A percentile compares a stretch with the other conserved stretches of the same genome.
Evolutionary conservation across 2,113 vertebrate species (phyloP).

Genomic region (Mellivora capensis): DNA sequence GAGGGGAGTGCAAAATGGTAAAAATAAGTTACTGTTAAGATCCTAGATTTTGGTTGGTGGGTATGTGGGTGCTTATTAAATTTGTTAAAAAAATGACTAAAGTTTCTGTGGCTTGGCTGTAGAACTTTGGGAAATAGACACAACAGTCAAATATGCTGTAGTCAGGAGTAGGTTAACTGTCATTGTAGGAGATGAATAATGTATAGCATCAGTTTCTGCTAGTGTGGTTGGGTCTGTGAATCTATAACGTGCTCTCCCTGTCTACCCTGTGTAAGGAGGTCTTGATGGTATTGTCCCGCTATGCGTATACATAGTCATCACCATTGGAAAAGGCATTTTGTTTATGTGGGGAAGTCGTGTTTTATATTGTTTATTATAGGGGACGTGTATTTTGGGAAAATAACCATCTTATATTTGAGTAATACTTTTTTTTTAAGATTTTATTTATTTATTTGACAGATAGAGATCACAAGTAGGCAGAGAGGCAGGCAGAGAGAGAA

Average conservation of each 20-base stretch:
- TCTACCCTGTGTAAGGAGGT: neutral
- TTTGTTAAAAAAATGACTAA: conserved; percentile 44
- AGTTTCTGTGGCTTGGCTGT: conserved; percentile 37
- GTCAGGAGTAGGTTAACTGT: neutral
- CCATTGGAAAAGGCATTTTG: neutral
- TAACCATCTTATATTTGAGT: conserved; percentile 15
- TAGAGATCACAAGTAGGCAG: no score
- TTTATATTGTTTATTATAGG: neutral
- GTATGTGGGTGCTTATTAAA: neutral
- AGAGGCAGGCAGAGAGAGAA: no score
- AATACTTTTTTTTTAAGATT: neutral
- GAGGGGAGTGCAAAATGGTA: neutral
- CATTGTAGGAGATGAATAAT: neutral
- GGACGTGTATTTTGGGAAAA: neutral
- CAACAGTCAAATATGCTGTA: neutral
- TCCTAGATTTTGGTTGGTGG: conserved; percentile 4
- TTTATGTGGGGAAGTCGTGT: neutral
- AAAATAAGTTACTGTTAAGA: conserved; percentile 19
- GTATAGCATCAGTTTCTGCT: neutral
- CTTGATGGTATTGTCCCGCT: neutral
- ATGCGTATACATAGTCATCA: neutral
- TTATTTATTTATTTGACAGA: no score
- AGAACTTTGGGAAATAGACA: neutral
- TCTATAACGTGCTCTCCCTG: neutral
- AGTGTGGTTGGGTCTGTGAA: neutral